Evolutionary conservation across 2,113 vertebrate genomes (phyloP).

Genomic region (Carettochelys insculpta): DNA sequence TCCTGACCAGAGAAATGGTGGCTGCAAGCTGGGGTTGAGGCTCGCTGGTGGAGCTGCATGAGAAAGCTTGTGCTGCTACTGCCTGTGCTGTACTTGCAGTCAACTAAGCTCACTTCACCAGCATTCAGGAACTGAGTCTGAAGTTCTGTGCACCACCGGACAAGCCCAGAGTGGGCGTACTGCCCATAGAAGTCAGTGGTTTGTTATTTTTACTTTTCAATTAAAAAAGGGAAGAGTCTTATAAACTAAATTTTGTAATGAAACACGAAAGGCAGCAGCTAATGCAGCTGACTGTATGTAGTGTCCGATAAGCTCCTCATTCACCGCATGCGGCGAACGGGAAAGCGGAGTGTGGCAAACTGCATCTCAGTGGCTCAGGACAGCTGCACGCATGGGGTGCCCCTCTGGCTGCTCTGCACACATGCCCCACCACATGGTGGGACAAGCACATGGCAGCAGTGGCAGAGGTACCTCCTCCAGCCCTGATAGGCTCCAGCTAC

Average conservation of each 20-base stretch:
- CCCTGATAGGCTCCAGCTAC: too few relatives aligned
- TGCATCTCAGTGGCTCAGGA: too few relatives aligned
- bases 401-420: too few relatives aligned
- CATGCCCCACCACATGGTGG: too few relatives aligned
- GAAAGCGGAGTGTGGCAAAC: too few relatives aligned
- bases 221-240: slow-evolving; percentile 43
- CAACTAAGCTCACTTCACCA: background rate
- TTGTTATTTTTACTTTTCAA: slow-evolving; percentile 54
- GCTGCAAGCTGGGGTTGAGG: background rate
- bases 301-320: too few relatives aligned
- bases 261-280: slow-evolving; percentile 64
- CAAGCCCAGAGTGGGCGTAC: background rate
- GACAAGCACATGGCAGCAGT: too few relatives aligned
- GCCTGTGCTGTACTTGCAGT: fast-evolving
- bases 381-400: too few relatives aligned
- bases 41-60: background rate
- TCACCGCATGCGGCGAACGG: too few relatives aligned
- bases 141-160: slow-evolving; percentile 40
- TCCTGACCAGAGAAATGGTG: fast-evolving
- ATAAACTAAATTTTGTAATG: slow-evolving; percentile 65
- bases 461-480: too few relatives aligned
- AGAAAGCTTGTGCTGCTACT: fast-evolving
- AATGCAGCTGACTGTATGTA: slow-evolving; percentile 43
- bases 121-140: slow-evolving; percentile 12
- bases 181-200: slow-evolving; percentile 37